Conservation (phyloP, 2,113 vertebrate genomes). For the Oenanthe oenanthe region DNA sequence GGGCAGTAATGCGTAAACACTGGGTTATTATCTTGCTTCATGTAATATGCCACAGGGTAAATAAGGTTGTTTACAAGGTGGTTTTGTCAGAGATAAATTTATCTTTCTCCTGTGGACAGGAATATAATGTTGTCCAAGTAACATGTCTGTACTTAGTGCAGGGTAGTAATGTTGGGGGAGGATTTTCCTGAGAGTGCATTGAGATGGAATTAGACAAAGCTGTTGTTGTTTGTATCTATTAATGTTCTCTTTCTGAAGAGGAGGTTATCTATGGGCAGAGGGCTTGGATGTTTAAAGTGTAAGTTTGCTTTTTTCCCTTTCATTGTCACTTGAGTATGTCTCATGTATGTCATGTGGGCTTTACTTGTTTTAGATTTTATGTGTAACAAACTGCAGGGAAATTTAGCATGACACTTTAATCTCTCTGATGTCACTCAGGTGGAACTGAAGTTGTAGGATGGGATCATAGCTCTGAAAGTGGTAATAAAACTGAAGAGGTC, state of each 20-base stretch:
- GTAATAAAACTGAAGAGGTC: not conserved
- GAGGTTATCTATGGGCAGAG: not conserved
- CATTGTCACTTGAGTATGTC: not conserved
- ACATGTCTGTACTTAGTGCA: not conserved
- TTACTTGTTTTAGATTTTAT: not conserved
- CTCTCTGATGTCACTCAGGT: not conserved
- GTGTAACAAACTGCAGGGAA: not conserved
- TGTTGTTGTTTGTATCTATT: not conserved
- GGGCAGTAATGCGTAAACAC: accelerated
- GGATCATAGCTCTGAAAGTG: not conserved
- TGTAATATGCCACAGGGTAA: not conserved
- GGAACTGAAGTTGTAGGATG: not conserved
- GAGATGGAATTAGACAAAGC: not conserved
- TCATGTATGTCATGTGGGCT: accelerated
- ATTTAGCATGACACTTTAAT: not conserved
- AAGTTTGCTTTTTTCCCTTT: not conserved
- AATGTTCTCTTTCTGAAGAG: not conserved
- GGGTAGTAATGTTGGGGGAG: not conserved
- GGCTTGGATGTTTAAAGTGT: not conserved
- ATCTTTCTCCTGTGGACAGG: not conserved
- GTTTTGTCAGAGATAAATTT: not conserved
- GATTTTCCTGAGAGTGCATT: not conserved
- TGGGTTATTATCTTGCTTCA: not conserved
- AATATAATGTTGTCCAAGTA: not conserved
- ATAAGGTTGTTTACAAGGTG: not conserved